A percentile compares a stretch with the other conserved stretches of the same genome.
Conservation (phyloP, 1,140 invertebrate genomes). For the Drosophila biarmipes region DNA sequence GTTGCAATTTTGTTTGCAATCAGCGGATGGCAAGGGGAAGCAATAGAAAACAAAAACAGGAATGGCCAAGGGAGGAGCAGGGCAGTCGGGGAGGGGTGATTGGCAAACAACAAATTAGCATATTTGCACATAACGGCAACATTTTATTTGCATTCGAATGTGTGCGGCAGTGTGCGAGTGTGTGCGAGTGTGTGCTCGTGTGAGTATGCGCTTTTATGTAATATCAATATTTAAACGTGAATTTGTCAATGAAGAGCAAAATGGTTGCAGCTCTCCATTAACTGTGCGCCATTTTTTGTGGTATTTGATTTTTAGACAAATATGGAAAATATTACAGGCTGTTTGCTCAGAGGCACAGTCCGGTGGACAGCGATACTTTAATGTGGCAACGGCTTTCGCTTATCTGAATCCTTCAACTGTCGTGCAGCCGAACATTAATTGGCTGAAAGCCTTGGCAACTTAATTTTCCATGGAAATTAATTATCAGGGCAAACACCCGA, state of each 20-base stretch:
- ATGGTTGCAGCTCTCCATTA: constrained; percentile 36
- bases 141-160: constrained; percentile 56
- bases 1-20: constrained; percentile 79
- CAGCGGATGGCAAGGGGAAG: constrained; percentile 53
- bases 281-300: constrained; percentile 33
- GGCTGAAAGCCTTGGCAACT: constrained; percentile 48
- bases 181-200: constrained; percentile 3
- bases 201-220: constrained; percentile 42
- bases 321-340: constrained; percentile 33
- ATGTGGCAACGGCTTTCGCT: constrained; percentile 2
- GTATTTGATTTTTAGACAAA: constrained; percentile 40
- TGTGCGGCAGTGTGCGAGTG: constrained; percentile 4
- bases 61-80: not conserved
- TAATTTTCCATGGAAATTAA: constrained; percentile 49
- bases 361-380: not conserved
- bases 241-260: constrained; percentile 49
- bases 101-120: constrained; percentile 74
- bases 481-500: constrained; percentile 42
- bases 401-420: constrained; percentile 11
- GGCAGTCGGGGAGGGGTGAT: constrained; percentile 6
- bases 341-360: constrained; percentile 20
- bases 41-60: constrained; percentile 47
- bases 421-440: constrained; percentile 22
- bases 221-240: constrained; percentile 69
- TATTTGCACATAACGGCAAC: constrained; percentile 71